Percentiles rank a stretch among this genome's conserved stretches.
phyloP scores from a whole-genome alignment of 2,797 vertebrate genomes.

The Setipinna tenuifilis region DNA sequence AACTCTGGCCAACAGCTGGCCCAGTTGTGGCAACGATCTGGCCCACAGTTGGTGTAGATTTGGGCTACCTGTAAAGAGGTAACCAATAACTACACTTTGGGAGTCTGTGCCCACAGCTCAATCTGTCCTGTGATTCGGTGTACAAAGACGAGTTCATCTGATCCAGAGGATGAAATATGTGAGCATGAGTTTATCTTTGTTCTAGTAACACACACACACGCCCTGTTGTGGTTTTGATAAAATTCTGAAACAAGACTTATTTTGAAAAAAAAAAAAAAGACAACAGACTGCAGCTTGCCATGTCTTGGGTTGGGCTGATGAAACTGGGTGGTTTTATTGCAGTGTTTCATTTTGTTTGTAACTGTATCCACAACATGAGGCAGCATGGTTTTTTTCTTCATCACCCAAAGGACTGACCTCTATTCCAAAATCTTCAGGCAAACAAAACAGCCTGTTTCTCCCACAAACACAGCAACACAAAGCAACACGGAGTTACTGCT shows the following conservation, averaged over 20 bases:
- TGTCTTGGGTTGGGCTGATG: not conserved
- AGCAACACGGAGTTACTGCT: not conserved
- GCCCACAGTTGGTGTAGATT: not conserved
- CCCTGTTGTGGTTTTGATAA: not conserved
- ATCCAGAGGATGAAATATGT: not conserved
- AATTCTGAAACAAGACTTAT: not conserved
- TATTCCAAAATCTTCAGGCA: conserved; percentile 9
- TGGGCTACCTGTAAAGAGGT: not conserved
- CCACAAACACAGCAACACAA: not conserved
- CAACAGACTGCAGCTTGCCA: not conserved
- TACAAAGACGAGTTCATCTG: not conserved
- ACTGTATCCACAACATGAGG: not conserved
- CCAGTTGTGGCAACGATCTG: not conserved
- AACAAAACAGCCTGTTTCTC: not conserved
- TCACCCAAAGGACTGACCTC: conserved; percentile 12
- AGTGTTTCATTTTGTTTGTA: not conserved
- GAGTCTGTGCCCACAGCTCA: not conserved
- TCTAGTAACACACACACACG: not conserved
- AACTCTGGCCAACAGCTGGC: too few species aligned
- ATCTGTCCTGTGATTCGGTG: not conserved
- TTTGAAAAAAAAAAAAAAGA: too few species aligned
- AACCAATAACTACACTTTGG: not conserved
- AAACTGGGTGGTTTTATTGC: not conserved
- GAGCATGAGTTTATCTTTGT: not conserved
- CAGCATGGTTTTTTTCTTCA: not conserved